A percentile compares a stretch with the other conserved stretches of the same genome.
phyloP scores from a whole-genome alignment of 2,113 vertebrate species.

The Perognathus longimembris region DNA sequence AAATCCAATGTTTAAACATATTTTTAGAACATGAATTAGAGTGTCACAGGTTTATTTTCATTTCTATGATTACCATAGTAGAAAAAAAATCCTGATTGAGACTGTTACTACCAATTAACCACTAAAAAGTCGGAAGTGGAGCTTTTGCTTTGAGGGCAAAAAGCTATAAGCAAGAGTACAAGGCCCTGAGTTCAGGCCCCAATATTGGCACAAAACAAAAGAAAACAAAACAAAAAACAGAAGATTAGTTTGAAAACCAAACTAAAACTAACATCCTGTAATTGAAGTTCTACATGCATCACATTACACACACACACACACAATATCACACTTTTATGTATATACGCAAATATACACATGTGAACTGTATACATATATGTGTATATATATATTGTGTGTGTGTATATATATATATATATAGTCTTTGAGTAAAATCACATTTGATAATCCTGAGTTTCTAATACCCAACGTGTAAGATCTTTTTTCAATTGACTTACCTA shows the following conservation, averaged over 20 bases:
- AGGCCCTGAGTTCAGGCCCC: no score
- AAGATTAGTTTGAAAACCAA: conserved; percentile 30
- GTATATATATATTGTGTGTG: no score
- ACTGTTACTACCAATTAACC: no score
- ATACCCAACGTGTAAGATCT: neutral
- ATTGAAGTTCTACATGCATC: conserved; percentile 16
- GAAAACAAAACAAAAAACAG: conserved; percentile 54
- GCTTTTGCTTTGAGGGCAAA: neutral
- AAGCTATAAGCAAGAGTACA: no score
- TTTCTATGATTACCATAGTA: neutral
- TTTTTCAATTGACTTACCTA: conserved; percentile 62
- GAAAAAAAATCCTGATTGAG: conserved; percentile 3
- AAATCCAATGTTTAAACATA: conserved; percentile 43
- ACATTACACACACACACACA: neutral
- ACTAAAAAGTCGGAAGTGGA: no score
- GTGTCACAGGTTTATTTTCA: conserved; percentile 23
- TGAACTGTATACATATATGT: no score
- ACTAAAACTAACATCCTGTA: conserved; percentile 49
- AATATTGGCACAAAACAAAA: neutral
- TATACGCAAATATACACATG: no score
- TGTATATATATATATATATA: no score
- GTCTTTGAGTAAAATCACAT: neutral
- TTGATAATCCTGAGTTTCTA: conserved; percentile 32
- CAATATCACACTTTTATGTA: no score
- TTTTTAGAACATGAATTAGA: conserved; percentile 22